phyloP scores from a whole-genome alignment of 2,888 invertebrate species.

The Phengaris arion region DNA sequence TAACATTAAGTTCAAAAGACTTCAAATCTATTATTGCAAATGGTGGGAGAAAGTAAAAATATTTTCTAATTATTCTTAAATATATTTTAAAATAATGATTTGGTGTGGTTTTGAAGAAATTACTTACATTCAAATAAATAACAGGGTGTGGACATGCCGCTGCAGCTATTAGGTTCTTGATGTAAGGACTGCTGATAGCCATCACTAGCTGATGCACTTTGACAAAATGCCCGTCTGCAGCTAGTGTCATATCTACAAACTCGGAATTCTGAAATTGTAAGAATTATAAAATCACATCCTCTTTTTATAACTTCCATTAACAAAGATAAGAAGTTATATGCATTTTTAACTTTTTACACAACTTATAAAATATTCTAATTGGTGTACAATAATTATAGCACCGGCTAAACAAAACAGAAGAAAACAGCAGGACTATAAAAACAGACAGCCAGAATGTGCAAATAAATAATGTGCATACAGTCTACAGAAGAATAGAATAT shows the following conservation, averaged over 20 bases:
- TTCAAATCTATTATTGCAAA: no score
- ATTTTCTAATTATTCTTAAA: no score
- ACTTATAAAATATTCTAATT: no score
- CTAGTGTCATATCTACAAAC: conserved; percentile 74
- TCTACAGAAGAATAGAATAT: no score
- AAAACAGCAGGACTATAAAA: conserved; percentile 3
- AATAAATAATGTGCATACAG: neutral
- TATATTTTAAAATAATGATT: no score
- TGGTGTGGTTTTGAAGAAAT: neutral
- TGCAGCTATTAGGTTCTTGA: conserved; percentile 65
- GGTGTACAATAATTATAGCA: no score
- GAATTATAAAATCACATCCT: neutral
- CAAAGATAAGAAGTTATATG: neutral
- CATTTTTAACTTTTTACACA: no score
- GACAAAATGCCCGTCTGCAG: conserved; percentile 69
- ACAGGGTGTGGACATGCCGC: conserved; percentile 67
- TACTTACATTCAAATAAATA: conserved; percentile 69
- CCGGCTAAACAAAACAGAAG: neutral
- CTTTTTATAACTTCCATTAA: neutral
- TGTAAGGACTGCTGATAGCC: conserved; percentile 70
- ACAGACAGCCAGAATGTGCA: neutral
- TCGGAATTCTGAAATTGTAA: conserved; percentile 60
- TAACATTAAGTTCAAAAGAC: no score
- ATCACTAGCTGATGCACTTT: conserved; percentile 71
- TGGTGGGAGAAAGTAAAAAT: no score